Evolutionary conservation across 2,888 invertebrate species (phyloP).

Genomic region (Synergus umbraculus): DNA sequence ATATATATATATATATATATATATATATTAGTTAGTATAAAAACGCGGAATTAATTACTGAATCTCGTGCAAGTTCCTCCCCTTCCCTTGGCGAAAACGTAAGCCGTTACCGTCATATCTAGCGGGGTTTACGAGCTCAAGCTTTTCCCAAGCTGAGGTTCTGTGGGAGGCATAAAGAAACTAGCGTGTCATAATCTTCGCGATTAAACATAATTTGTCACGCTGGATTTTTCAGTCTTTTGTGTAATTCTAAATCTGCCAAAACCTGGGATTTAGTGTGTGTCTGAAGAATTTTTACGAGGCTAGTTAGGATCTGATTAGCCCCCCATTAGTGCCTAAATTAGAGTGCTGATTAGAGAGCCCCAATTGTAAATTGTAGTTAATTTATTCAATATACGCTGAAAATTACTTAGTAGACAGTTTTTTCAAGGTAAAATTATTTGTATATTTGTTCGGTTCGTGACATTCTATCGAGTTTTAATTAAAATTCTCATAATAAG

Average conservation of each 20-base stretch:
- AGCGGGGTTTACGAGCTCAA: constrained; percentile 31
- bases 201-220: constrained; percentile 39
- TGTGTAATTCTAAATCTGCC: not conserved
- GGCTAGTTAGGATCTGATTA: too few relatives aligned
- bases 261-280: too few relatives aligned
- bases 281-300: too few relatives aligned
- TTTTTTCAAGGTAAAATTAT: not conserved
- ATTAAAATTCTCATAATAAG: not conserved
- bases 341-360: too few relatives aligned
- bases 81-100: constrained; percentile 26
- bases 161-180: constrained; percentile 34
- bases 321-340: too few relatives aligned
- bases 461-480: not conserved
- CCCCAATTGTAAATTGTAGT: too few relatives aligned
- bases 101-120: constrained; percentile 37
- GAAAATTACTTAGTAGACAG: not conserved
- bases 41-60: constrained; percentile 33
- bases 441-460: not conserved
- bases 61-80: constrained; percentile 36
- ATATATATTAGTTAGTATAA: constrained; percentile 15
- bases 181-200: constrained; percentile 37
- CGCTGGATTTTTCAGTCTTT: constrained; percentile 12
- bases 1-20: too few relatives aligned
- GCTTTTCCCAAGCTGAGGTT: constrained; percentile 31
- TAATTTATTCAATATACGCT: not conserved